These are phyloP conservation scores for Phycodurus eques DNA, from an alignment of 2,113 vertebrate genomes.

Conservation along the genomic window DNA sequence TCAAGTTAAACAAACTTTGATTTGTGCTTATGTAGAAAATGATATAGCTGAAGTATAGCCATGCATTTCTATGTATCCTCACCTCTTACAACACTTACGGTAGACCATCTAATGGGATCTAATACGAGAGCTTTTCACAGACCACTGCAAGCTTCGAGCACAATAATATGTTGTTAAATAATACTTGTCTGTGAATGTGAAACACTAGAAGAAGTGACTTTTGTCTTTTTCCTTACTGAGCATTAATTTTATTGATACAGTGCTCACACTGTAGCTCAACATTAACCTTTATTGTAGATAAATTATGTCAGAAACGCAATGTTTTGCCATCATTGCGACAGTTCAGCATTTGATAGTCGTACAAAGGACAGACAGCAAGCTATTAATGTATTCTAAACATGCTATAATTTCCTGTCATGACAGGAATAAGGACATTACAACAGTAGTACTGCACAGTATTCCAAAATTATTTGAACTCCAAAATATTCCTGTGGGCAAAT, in stretches of 20 bases:
- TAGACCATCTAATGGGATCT: neutral
- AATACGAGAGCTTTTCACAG: neutral
- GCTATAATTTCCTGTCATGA: neutral
- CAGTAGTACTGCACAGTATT: neutral
- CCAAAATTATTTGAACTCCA: neutral
- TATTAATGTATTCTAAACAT: too few species aligned
- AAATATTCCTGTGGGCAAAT: neutral
- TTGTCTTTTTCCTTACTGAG: neutral
- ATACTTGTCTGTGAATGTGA: neutral
- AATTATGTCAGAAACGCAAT: neutral
- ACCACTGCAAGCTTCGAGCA: neutral
- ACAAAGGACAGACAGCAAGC: too few species aligned
- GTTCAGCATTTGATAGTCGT: too few species aligned
- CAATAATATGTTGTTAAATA: neutral
- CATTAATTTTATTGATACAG: neutral
- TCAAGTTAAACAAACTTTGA: conserved; percentile 8
- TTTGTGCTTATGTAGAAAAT: neutral
- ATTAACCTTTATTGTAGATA: neutral
- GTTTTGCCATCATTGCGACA: too few species aligned
- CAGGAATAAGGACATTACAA: neutral
- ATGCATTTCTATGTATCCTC: neutral
- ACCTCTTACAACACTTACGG: too few species aligned
- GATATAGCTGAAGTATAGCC: neutral
- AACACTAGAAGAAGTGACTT: neutral
- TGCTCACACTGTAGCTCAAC: neutral